Evolutionary conservation across 37 sponge, comb jelly and placozoan species (phyloP).

Genomic region (Spongilla lacustris): DNA sequence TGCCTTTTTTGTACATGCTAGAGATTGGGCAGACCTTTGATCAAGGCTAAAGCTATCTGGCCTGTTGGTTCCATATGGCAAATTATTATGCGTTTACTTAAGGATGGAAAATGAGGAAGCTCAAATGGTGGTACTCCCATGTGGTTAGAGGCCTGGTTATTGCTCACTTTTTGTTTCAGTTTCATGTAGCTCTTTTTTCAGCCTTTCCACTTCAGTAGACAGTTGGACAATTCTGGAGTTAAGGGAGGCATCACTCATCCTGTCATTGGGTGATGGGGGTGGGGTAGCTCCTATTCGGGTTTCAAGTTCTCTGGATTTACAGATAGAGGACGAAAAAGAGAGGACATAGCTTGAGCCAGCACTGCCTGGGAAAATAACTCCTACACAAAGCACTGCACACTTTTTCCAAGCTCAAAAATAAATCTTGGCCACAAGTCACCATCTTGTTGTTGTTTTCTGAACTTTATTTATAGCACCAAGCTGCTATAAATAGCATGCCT

Average conservation of each 20-base stretch:
- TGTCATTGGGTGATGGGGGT: constrained; percentile 91
- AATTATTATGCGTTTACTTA: neutral
- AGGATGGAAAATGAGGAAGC: neutral
- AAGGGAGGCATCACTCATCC: constrained; percentile 64
- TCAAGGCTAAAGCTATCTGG: too few relatives aligned
- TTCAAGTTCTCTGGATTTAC: constrained; percentile 75
- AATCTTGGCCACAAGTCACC: neutral
- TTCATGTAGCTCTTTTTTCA: constrained; percentile 70
- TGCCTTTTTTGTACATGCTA: too few relatives aligned
- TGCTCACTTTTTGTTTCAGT: constrained; percentile 70
- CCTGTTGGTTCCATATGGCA: too few relatives aligned
- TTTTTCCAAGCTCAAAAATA: too few relatives aligned
- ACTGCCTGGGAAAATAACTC: too few relatives aligned
- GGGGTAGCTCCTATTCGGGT: constrained; percentile 85
- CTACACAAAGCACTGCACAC: too few relatives aligned
- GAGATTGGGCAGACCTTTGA: too few relatives aligned
- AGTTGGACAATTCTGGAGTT: constrained; percentile 80
- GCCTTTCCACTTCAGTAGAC: constrained; percentile 74
- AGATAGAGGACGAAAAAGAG: neutral
- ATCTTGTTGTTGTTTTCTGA: neutral
- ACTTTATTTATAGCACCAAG: neutral
- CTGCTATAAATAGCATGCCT: neutral
- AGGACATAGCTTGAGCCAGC: too few relatives aligned
- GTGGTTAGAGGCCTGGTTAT: too few relatives aligned
- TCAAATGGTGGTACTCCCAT: neutral